phyloP scores from a whole-genome alignment of 2,113 vertebrate species.

The Carollia perspicillata region DNA sequence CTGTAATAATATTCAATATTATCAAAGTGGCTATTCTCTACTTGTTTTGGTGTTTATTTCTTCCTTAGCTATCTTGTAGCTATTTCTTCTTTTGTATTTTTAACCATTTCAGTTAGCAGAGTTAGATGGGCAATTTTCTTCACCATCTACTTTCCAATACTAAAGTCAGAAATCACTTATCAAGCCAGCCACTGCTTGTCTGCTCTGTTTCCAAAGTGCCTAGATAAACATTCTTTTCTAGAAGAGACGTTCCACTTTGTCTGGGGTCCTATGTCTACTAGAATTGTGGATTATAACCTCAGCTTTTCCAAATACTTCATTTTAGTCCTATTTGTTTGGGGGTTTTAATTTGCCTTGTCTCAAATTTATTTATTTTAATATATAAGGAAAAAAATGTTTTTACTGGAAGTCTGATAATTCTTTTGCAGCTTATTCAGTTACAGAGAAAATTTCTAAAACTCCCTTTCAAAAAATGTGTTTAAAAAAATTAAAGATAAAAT shows the following conservation, averaged over 20 bases:
- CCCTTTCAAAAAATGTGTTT: background rate
- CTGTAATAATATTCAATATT: background rate
- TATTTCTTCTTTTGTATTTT: background rate
- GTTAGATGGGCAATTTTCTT: background rate
- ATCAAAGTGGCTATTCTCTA: background rate
- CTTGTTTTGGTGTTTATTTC: background rate
- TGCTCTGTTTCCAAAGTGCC: background rate
- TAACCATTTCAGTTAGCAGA: background rate
- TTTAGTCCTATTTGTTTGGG: background rate
- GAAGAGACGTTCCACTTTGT: background rate
- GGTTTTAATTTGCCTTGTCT: conserved; percentile 36
- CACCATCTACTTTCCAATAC: background rate
- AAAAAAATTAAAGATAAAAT: background rate
- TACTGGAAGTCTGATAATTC: background rate
- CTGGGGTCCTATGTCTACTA: too few relatives aligned
- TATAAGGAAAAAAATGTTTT: background rate
- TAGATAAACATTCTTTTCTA: background rate
- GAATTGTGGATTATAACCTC: background rate
- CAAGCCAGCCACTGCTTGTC: background rate
- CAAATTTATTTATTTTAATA: conserved; percentile 27
- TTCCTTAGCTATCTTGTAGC: background rate
- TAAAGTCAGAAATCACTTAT: background rate
- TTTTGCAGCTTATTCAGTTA: background rate
- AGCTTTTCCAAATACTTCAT: background rate
- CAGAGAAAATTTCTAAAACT: background rate